Evolutionary conservation across 37 sponge, comb jelly and placozoan genomes (phyloP), one percentile per base, ranked within the genome.

Genomic region (Hexactinellida sp.): DNA sequence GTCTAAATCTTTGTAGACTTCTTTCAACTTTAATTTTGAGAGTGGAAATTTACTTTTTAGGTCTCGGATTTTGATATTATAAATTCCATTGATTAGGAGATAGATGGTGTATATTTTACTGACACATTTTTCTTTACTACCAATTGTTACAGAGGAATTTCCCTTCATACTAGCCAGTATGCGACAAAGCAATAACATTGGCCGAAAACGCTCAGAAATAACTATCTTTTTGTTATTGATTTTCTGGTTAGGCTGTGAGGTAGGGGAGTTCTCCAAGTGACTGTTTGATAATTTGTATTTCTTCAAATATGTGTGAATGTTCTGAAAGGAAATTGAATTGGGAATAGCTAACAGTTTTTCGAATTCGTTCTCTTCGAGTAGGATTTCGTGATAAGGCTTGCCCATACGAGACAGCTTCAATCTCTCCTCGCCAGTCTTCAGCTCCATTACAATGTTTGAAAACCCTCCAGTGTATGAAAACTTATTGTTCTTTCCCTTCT

Each of bases 361-460:
- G 30, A 63, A 63, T 63, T 63, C 28, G 13, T 63, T 28, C 34
- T 63, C 76, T 63, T 63, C 76, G 3, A 63, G 5, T 7, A 63
- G 13, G 25, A 63, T 63, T 63, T 63, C 76, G 3, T 63, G 32
- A 28, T 63, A 63, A 7, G 76, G 34, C 13, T 63, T 63, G 5
- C 76, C 76, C 3, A 63, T 63, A 7, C 76, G 76, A 10, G 76
- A 10, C 5, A 63, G 34, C 13, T 63, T 63, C 76, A 63, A 63
- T 63, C 76, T 63, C 13, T 63, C 76, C 13, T 28, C 76, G 3
- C 76, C 76, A 63, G 34, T 63, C 13, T 63, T 63, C 30, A 63
- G 76, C 30, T 63, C 76, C 76, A 63, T 63, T 63, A 63, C 3
- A 63, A 63, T 63, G 34, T 63, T 63, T 25, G 76, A 63, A 63